Evolutionary conservation across 2,113 vertebrate species (phyloP), one percentile per base, ranked within the genome.

Genomic region (Carassius gibelio): DNA sequence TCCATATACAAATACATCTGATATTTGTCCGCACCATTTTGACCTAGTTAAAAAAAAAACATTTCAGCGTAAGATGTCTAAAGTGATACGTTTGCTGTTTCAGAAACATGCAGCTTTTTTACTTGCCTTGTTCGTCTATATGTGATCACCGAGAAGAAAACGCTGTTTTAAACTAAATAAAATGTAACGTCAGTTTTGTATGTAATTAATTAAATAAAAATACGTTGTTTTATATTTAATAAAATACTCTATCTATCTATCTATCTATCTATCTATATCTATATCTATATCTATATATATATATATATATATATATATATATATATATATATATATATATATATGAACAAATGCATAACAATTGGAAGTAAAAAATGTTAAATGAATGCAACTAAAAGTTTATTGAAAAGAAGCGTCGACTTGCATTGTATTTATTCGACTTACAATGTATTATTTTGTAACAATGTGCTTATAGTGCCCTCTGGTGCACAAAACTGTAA

Each of bases 401-500:
- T 5, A 48, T 8, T 45, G 5, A 48, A n/a, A 34, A 4, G 2
- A 21, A 3, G 50, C 10, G 9, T 61, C 10, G 8, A 34, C 19
- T 19, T n/a, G 0, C 13, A 50, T 74, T 17, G 52, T 38, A 30
- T 30, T 30, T 30, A 30, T 30, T 30, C 30, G 30, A 30, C 30
- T 30, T 30, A 4, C 10, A 30, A 36, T 23, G 10, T 34, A 42
- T 59, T 3, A 59, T 30, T 42, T 6, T 15, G 45, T 55, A 14
- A 52, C 50, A 23, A 26, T 75, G 36, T 42, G 64, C 23, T 6
- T 59, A 14, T 75, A 69, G 21, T 86, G 78, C 79, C 85, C 71
- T 82, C 85, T 86, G 45, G 85, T 75, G 85, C 30, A 75, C 72
- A 57, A 84, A 74, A 50, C 74, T 13, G 10, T 21, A 5, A 11